phyloP scores from a whole-genome alignment of 2,797 vertebrate genomes.

The Coracias cyanogaster region DNA sequence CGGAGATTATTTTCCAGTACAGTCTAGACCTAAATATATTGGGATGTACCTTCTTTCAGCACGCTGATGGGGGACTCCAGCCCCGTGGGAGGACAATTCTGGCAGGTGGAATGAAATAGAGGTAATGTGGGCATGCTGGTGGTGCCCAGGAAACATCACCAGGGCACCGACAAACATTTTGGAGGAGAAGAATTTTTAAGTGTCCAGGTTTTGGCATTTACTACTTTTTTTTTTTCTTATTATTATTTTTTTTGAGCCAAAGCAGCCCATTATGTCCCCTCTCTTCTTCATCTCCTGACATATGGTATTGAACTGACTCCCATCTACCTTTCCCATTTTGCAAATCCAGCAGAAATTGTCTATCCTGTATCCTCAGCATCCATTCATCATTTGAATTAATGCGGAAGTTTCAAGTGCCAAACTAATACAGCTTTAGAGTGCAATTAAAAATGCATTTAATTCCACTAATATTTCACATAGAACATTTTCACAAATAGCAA shows the following conservation, averaged over 20 bases:
- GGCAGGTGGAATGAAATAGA: accelerated
- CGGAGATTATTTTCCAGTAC: neutral
- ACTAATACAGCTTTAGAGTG: neutral
- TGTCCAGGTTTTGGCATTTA: neutral
- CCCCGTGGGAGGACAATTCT: accelerated
- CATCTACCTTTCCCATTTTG: neutral
- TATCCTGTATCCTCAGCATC: neutral
- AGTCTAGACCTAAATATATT: neutral
- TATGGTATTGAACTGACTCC: neutral
- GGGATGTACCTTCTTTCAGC: neutral
- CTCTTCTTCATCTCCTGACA: neutral
- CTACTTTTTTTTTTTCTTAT: neutral
- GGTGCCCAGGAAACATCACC: neutral
- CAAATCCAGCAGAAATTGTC: neutral
- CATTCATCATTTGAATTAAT: neutral
- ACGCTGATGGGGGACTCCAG: neutral
- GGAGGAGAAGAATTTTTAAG: accelerated
- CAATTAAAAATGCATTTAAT: slow-evolving; percentile 44
- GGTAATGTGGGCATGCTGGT: accelerated
- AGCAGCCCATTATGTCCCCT: neutral
- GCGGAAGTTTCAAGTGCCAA: neutral
- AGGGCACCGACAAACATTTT: neutral
- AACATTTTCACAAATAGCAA: slow-evolving; percentile 61
- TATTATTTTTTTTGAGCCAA: neutral
- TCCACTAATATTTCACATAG: slow-evolving; percentile 32